Evolutionary conservation across 2,113 vertebrate genomes (phyloP), one percentile per base, ranked within the genome.

Genomic region (Thalassarche chlororhynchos): DNA sequence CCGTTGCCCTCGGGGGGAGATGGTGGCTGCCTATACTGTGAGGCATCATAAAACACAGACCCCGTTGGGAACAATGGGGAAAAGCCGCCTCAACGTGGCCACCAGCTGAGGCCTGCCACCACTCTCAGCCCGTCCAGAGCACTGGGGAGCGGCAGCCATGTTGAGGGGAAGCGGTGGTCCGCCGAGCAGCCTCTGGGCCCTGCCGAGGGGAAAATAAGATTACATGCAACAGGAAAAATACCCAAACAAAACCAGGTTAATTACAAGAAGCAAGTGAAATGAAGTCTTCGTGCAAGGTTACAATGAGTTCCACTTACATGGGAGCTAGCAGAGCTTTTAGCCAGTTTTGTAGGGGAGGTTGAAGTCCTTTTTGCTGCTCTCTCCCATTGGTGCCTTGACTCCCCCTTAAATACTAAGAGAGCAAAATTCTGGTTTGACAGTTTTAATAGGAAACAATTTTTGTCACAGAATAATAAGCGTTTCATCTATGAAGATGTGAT

Each of bases 41-140:
- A 95, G 89, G 78, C 91, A 74, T 93, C 91, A 80, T 92, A 77
- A 94, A 96, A 97, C 54, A 85, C 91, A 96, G 93, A 87, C 49
- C 70, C 84, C 18, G 1, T 89, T 93, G 81, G 93, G 94, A 96
- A 97, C 94, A 97, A 96, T 97, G 81, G 84, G 77, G 70, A 84
- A 82, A 52, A 95, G 34, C 66, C 77, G 61, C 47, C 94, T 89
- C 81, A 46, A 10, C 58, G 7, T 92, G 77, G 89, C 87, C 84
- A 87, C 94, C 93, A 94, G 69, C 89, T 61, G 93, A 61, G 89
- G 81, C 38, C 58, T 40, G 52, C 82, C 26, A 17, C 40, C 1
- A 5, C 57, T 87, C 34, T 32, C 4, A 0, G n/a, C 55, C 62
- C 3, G 4, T 18, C 44, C 83, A 5, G 18, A 71, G 42, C 55